Evolutionary conservation across 2,888 invertebrate species (phyloP), one percentile per base, ranked within the genome.

Genomic region (Hirudinaria manillensis): DNA sequence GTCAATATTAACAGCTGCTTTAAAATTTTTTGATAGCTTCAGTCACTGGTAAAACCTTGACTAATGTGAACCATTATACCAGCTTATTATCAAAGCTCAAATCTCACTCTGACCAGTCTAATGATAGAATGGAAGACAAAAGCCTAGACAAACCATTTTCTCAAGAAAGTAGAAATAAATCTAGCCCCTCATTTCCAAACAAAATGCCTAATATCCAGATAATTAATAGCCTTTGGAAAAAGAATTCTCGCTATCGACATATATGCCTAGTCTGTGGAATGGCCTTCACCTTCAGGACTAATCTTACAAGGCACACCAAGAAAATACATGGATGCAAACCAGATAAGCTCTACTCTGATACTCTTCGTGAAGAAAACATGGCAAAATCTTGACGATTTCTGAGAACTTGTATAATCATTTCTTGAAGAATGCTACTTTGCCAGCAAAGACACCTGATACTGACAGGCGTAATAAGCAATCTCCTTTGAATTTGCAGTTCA

Each of bases 271-370:
- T 77, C 21, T 79, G 79, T 65, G 76, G 74, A 13, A 66, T 71
- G 13, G 38, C 75, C 3, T 79, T 79, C 72, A 79, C 79, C 16
- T 79, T 79, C 75, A 76, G 78, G 24, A 79, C 79, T 0, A 79
- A 79, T 67, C 77, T 79, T 2, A 78, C 78, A 16, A 75, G 78
- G 2, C 78, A 78, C 73, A 75, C 75, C 71, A 75, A 75, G 67
- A 78, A 77, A 51, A 68, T 76, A 4, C 78, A 78, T 29, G 74
- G 76, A 19, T 32, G 51, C 45, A 70, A 53, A 27, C 75, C 75
- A 27, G 61, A 61, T 10, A 61, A 61, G 10, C 29, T 29, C 61
- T 29, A 61, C 29, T 13, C 24, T 1, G 29, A n/a, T n/a, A 10
- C 1, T 16, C 7, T 27, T n/a, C 24, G 19, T 21, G 29, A 29